phyloP scores from a whole-genome alignment of 2,888 invertebrate species.

The Xestobium rufovillosum region DNA sequence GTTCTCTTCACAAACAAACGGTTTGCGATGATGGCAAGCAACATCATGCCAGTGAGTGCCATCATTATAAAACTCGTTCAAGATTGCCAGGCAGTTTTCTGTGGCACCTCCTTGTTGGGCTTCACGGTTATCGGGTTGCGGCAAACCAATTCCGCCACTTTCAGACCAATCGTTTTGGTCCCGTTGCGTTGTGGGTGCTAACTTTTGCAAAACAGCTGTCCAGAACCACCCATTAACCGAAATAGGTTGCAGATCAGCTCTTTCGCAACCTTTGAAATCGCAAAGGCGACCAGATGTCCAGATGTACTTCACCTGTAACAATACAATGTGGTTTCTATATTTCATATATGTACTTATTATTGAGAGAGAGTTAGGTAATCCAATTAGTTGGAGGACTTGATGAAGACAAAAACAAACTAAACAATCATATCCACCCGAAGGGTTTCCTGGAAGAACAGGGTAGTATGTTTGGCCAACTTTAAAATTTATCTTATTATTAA shows the following conservation, averaged over 20 bases:
- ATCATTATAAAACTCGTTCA: conserved; percentile 87
- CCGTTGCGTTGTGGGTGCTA: conserved; percentile 75
- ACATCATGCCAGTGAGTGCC: conserved; percentile 89
- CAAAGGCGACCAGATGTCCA: conserved; percentile 88
- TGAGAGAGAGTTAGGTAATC: no score
- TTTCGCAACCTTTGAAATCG: conserved; percentile 84
- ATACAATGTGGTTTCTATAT: conserved; percentile 6
- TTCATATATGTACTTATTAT: no score
- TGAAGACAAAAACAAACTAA: no score
- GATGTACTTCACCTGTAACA: conserved; percentile 69
- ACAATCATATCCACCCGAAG: no score
- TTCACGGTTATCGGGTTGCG: conserved; percentile 83
- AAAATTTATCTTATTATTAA: no score
- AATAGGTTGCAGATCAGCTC: conserved; percentile 74
- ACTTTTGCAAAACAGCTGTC: conserved; percentile 79
- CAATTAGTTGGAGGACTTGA: no score
- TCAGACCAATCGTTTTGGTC: conserved; percentile 85
- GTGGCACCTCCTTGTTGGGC: conserved; percentile 73
- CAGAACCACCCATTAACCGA: conserved; percentile 87
- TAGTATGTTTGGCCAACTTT: no score
- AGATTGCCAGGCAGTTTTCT: conserved; percentile 77
- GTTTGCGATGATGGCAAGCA: conserved; percentile 83
- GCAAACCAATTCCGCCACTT: conserved; percentile 75
- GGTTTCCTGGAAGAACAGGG: no score
- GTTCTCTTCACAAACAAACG: conserved; percentile 84